Percentiles rank a stretch among this genome's conserved stretches.
These are phyloP conservation scores for Nycticryphes semicollaris DNA, from an alignment of 2,113 vertebrate genomes.

Conservation along the genomic window DNA sequence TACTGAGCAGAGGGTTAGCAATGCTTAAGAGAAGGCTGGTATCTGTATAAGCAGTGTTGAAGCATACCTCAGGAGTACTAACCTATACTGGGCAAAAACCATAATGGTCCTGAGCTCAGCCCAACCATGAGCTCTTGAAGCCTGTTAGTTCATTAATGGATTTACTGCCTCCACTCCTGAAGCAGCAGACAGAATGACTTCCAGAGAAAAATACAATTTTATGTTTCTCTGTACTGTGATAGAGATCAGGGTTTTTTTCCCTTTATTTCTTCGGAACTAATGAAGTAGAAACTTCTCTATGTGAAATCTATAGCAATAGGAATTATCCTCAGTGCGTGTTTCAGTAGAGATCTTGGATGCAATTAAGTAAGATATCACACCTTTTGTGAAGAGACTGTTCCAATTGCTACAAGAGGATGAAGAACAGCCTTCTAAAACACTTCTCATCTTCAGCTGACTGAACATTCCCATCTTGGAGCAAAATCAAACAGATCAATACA, in stretches of 20 bases:
- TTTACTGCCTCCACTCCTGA: neutral
- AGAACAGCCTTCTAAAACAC: neutral
- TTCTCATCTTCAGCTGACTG: neutral
- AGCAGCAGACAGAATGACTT: neutral
- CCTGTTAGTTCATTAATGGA: neutral
- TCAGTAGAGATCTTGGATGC: neutral
- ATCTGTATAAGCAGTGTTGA: neutral
- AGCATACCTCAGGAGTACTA: neutral
- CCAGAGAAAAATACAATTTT: neutral
- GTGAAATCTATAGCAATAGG: neutral
- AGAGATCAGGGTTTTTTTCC: neutral
- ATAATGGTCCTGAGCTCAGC: neutral
- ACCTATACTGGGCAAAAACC: neutral
- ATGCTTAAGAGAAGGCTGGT: neutral
- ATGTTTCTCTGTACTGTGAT: neutral
- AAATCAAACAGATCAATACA: accelerated
- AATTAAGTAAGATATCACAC: neutral
- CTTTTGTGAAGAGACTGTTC: neutral
- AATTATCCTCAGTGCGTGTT: neutral
- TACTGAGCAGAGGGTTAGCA: neutral
- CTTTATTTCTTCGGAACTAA: slow-evolving; percentile 19
- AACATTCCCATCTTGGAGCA: neutral
- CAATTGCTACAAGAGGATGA: neutral
- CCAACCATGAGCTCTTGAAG: neutral
- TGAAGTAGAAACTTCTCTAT: neutral